Evolutionary conservation across 2,888 invertebrate species (phyloP), one percentile per base, ranked within the genome.

Genomic region (Aelia acuminata): DNA sequence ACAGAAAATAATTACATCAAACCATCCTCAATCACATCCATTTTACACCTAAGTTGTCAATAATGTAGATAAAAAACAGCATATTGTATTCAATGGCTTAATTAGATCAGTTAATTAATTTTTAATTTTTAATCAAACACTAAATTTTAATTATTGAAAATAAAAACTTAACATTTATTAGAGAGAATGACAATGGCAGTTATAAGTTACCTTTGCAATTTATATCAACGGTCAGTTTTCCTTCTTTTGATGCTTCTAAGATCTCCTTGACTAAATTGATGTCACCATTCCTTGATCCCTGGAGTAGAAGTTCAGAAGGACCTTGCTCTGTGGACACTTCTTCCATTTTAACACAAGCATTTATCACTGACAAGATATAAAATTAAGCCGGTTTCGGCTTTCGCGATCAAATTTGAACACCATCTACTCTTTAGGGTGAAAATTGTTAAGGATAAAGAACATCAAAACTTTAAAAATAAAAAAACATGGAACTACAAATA

Each of bases 231-330:
- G 93, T 92, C 57, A 94, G 92, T 91, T 94, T 93, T n/a, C 93
- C 93, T 88, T 93, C 93, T 87, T 92, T 92, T 88, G 91, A 92
- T 35, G 93, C 93, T 88, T 93, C 92, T 70, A 95, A 90, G 85
- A 95, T 91, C 84, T 93, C 93, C 91, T 93, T 93, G 1, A 95
- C 94, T n/a, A 94, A 93, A 15, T 92, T 91, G 5, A 94, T 90
- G 91, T 95, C 94, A 20, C 95, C 95, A 91, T 95, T 94, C 88
- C 95, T 92, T n/a, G 95, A 93, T 86, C 94, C 94, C 91, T 94
- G 94, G 70, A 95, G 91, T 39, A 95, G 92, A 4, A 94, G 93
- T 90, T 95, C 95, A 5, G 85, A 85, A 50, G 86, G 50, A 35
- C 84, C 88, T 85, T 75, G 85, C 13, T 86, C 88, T 84, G 75